Evolutionary conservation across 2,888 invertebrate genomes (phyloP).

Genomic region (Danaus chrysippus): DNA sequence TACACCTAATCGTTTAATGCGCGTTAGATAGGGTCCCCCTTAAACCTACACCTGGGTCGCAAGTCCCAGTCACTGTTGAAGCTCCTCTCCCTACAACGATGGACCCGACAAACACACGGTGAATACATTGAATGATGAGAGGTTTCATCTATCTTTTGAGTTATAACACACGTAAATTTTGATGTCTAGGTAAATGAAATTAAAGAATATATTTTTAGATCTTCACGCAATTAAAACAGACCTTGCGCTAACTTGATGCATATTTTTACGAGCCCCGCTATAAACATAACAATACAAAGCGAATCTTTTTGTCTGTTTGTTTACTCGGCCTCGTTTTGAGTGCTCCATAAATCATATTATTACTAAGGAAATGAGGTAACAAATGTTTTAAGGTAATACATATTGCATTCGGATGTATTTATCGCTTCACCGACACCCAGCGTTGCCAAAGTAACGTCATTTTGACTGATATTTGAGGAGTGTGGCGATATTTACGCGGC

Average conservation of each 20-base stretch:
- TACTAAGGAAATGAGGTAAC: slow-evolving; percentile 4
- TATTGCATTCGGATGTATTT: background rate
- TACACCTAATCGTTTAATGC: too few relatives aligned
- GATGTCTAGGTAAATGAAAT: background rate
- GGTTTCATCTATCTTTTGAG: too few relatives aligned
- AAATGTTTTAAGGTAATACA: background rate
- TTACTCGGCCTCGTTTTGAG: slow-evolving; percentile 1
- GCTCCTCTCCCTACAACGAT: too few relatives aligned
- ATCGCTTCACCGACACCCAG: background rate
- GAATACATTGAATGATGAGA: too few relatives aligned
- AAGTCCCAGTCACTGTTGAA: too few relatives aligned
- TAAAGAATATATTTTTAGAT: background rate
- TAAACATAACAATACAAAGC: background rate
- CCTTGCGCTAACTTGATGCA: background rate
- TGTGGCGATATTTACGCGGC: background rate
- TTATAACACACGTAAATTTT: background rate
- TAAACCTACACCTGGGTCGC: too few relatives aligned
- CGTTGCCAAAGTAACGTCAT: background rate
- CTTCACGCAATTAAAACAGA: background rate
- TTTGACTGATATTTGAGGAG: background rate
- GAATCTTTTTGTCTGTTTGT: slow-evolving; percentile 1
- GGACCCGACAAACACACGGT: too few relatives aligned
- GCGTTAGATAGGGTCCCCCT: too few relatives aligned
- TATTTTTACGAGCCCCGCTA: background rate
- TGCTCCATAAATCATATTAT: slow-evolving; percentile 1